These are phyloP conservation scores for Coluber constrictor DNA, from an alignment of 2,797 vertebrate species.

Conservation along the genomic window DNA sequence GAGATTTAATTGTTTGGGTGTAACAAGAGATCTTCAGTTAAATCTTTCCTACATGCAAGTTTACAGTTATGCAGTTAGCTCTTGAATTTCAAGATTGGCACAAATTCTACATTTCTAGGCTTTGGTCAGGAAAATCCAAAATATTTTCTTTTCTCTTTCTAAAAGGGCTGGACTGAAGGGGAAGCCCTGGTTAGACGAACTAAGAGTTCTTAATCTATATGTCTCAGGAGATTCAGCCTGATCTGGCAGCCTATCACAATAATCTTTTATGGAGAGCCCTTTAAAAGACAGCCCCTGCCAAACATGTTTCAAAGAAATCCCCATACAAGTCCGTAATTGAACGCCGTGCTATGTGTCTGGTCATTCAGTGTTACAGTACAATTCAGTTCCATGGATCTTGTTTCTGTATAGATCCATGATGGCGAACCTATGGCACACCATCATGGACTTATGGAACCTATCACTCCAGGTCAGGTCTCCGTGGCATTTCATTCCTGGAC, in stretches of 20 bases:
- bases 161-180: background rate
- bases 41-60: background rate
- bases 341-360: background rate
- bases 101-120: background rate
- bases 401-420: background rate
- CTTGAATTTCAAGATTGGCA: background rate
- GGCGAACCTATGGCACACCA: too few species aligned
- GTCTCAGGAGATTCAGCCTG: background rate
- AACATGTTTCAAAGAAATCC: background rate
- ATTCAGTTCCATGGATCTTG: background rate
- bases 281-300: background rate
- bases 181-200: background rate
- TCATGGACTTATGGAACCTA: too few species aligned
- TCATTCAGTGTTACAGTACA: background rate
- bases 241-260: background rate
- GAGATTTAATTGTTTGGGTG: background rate
- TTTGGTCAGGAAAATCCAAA: background rate
- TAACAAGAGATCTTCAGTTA: background rate
- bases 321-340: background rate
- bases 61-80: background rate
- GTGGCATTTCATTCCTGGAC: too few species aligned
- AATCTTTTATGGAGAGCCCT: background rate
- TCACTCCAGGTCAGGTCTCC: too few species aligned
- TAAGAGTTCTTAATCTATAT: background rate
- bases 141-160: background rate